phyloP scores from a whole-genome alignment of 2,113 vertebrate species.

The Ariopsis seemanni region DNA sequence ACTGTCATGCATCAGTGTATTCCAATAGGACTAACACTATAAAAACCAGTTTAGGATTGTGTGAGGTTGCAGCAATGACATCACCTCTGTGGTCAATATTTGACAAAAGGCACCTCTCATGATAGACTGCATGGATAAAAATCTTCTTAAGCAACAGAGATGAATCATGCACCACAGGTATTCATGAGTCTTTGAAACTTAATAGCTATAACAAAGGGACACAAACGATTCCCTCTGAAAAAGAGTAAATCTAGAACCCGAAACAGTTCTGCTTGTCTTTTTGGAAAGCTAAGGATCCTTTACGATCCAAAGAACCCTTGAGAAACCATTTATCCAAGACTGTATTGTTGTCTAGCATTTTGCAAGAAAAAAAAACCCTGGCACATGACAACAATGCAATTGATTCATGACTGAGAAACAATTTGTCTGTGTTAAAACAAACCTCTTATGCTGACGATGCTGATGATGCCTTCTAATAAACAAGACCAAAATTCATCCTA shows the following conservation, averaged over 20 bases:
- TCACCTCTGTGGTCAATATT: background rate
- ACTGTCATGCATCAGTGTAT: background rate
- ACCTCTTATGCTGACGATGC: background rate
- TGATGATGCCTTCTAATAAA: background rate
- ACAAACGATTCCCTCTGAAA: background rate
- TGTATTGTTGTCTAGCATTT: background rate
- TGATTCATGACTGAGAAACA: background rate
- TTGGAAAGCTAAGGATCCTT: background rate
- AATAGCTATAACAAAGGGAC: background rate
- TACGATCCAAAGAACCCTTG: background rate
- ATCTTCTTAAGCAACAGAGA: background rate
- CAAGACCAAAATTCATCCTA: background rate
- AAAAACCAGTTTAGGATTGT: background rate
- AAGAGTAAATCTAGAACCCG: background rate
- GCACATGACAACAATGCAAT: background rate
- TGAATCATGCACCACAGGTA: background rate
- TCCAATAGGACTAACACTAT: background rate
- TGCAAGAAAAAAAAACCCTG: background rate
- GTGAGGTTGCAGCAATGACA: background rate
- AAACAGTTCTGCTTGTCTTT: background rate
- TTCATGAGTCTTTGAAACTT: background rate
- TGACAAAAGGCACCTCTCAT: background rate
- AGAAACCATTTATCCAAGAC: background rate
- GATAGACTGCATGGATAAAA: background rate
- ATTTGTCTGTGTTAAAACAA: constrained; percentile 14